phyloP scores from a whole-genome alignment of 2,113 vertebrate species.

The Cervus canadensis region DNA sequence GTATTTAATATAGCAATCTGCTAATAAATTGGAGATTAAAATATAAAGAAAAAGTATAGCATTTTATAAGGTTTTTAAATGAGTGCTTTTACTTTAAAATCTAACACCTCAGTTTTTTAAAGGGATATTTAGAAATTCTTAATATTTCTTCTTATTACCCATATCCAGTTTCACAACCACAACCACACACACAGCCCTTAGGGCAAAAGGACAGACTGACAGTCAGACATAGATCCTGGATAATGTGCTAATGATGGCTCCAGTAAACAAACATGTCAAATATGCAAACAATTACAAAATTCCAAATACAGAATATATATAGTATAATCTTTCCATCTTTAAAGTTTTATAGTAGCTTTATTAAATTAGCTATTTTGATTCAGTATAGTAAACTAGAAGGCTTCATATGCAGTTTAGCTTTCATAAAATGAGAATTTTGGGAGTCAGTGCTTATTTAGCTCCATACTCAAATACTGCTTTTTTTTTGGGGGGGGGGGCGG shows the following conservation, averaged over 20 bases:
- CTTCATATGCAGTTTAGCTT: background rate
- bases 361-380: slow-evolving; percentile 1
- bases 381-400: background rate
- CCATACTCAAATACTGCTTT: background rate
- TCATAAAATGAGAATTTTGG: background rate
- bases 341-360: background rate
- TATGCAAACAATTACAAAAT: slow-evolving; percentile 20
- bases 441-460: background rate
- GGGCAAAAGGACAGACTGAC: background rate
- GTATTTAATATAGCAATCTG: background rate
- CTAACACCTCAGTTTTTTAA: background rate
- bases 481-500: background rate
- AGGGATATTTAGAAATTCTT: background rate
- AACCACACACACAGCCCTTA: background rate
- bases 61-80: slow-evolving; percentile 30
- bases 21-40: slow-evolving; percentile 1
- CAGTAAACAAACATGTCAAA: slow-evolving; percentile 12
- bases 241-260: background rate
- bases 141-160: background rate
- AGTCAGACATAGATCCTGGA: background rate
- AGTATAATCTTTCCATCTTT: background rate
- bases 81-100: background rate
- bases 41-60: background rate
- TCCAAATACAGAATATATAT: slow-evolving; percentile 32
- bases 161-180: background rate